These are phyloP conservation scores for Motacilla tschutschensis DNA, from an alignment of 2,113 vertebrate genomes.

Conservation along the genomic window DNA sequence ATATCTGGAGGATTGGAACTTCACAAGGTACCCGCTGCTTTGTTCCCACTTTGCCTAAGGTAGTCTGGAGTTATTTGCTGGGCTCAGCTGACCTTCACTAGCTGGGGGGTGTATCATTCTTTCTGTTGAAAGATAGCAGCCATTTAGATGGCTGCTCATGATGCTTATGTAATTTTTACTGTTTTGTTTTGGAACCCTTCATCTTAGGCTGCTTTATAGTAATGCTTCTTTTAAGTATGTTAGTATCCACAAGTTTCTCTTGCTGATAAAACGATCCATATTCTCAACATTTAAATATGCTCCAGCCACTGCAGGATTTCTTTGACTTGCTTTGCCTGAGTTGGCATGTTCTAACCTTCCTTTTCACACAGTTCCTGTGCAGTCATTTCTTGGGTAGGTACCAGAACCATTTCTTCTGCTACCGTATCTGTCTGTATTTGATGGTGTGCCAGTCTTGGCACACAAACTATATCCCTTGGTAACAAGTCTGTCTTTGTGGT, in stretches of 20 bases:
- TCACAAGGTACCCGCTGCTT: not conserved
- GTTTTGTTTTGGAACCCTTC: not conserved
- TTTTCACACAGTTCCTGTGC: slow-evolving; percentile 62
- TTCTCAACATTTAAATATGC: not conserved
- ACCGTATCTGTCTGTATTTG: slow-evolving; percentile 53
- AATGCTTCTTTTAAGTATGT: not conserved
- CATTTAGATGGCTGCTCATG: not conserved
- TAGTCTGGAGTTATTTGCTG: slow-evolving; percentile 10
- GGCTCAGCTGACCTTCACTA: not conserved
- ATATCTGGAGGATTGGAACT: not conserved
- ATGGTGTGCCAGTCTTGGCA: slow-evolving; percentile 65
- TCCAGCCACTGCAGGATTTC: not conserved
- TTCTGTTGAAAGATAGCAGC: slow-evolving; percentile 1
- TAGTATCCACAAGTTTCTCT: not conserved
- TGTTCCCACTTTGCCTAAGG: not conserved
- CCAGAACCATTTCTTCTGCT: slow-evolving; percentile 59
- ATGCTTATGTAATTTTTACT: not conserved
- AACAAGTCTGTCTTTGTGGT: slow-evolving; percentile 61
- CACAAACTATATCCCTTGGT: slow-evolving; percentile 53
- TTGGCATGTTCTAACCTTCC: slow-evolving; percentile 22
- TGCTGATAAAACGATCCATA: not conserved
- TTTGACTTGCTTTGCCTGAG: slow-evolving; percentile 1
- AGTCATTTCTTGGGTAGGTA: slow-evolving; percentile 65
- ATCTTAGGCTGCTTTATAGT: not conserved
- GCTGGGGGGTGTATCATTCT: not conserved